Base-by-base conservation (phyloP, 35 echinoderm and acorn worm species). In the Acanthaster planci region DNA sequence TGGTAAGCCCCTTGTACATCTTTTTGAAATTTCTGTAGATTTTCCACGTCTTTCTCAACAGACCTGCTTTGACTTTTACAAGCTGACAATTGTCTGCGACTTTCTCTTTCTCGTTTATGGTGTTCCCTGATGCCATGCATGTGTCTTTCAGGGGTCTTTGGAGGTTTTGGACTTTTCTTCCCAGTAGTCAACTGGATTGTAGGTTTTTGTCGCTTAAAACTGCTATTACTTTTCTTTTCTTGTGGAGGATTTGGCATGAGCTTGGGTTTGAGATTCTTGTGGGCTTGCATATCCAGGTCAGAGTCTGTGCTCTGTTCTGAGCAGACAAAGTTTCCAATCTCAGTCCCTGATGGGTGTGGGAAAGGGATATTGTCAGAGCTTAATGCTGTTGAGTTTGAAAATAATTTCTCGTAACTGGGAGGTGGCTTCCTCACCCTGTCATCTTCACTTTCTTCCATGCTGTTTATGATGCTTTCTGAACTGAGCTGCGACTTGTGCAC, bases 101-200 rank as follows among this genome's bases (percentile, higher is more conserved):
- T 2, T 30, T 67, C 77, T 58, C 88, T 80, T 59, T 86, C 64
- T 60, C 37, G 58, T 39, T 90, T 59, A 44, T 94, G 92, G 54
- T 94, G 84, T 19, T 89, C 34, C 60, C 88, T 67, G 0, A 94
- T 55, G 12, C 82, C 88, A 31, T 60, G 59, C 8, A 59, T 47
- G 64, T 91, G 93, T 35, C 85, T 75, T 34, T 90, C 93, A 27
- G 84, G 88, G 22, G 93, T 91, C 44, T 82, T 78, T 42, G 89
- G 89, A 29, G 78, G 83, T 34, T 76, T 88, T 10, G 81, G 81
- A 60, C 35, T 52, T 23, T 30, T 30, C 22, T 72, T 72, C 64
- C 64, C 30, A 2, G 34, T 26, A 9, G 26, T 14, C 30, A 27
- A 27, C 64, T 14, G 30, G 34, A 29, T 26, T 72, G 34, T 8